A percentile compares a stretch with the other conserved stretches of the same genome.
These are phyloP conservation scores for Neomicropteryx cornuta DNA, from an alignment of 1,140 invertebrate genomes.

Conservation along the genomic window DNA sequence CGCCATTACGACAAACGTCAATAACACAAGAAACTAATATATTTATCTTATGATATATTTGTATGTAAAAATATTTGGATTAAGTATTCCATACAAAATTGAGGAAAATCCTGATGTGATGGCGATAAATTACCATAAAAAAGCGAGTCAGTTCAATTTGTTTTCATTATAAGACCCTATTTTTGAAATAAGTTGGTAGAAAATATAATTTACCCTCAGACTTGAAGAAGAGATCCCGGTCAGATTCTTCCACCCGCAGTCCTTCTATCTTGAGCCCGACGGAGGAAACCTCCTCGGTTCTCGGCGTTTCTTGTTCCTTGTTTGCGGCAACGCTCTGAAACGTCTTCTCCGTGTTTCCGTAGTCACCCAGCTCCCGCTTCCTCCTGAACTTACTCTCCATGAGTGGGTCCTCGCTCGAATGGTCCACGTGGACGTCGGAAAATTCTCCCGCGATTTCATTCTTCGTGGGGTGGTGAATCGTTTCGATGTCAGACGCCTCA, in stretches of 20 bases:
- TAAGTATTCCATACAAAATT: no score
- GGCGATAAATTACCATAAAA: no score
- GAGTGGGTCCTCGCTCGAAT: neutral
- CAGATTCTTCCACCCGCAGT: conserved; percentile 46
- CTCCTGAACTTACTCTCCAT: neutral
- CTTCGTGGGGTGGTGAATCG: no score
- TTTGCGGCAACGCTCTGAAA: neutral
- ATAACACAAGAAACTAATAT: no score
- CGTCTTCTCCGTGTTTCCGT: conserved; percentile 1
- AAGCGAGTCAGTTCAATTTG: no score
- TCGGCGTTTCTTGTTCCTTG: neutral
- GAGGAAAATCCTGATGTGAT: no score
- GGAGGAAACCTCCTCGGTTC: no score
- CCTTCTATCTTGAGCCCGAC: conserved; percentile 36
- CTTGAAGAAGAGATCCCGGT: conserved; percentile 45
- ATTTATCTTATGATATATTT: no score
- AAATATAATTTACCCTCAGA: neutral
- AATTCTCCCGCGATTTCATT: neutral
- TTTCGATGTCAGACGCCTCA: no score
- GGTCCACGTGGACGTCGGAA: neutral
- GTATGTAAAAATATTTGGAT: no score
- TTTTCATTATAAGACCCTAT: no score
- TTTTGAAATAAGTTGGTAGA: neutral
- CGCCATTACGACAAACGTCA: no score
- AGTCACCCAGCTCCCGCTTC: neutral